These are phyloP conservation scores for Zaprionus africanus DNA, from an alignment of 1,140 invertebrate species.

Conservation along the genomic window DNA sequence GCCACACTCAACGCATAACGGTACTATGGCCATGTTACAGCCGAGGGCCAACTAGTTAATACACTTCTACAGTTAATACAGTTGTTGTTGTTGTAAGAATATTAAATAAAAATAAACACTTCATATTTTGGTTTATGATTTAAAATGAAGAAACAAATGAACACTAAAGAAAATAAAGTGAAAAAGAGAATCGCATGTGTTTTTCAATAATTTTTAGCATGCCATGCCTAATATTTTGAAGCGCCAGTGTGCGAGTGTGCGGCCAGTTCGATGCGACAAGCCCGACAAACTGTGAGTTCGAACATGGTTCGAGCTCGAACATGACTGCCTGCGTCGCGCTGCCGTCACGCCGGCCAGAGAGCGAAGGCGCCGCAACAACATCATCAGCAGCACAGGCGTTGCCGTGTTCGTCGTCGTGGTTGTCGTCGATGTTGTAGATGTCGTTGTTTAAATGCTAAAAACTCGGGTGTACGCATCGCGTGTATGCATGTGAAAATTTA, in stretches of 20 bases:
- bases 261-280: neutral
- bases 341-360: slow-evolving; percentile 2
- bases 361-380: slow-evolving; percentile 29
- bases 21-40: neutral
- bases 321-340: neutral
- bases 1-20: neutral
- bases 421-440: slow-evolving; percentile 47
- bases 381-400: slow-evolving; percentile 28
- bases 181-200: no score
- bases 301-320: slow-evolving; percentile 10
- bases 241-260: slow-evolving; percentile 14
- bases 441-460: slow-evolving; percentile 71
- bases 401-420: slow-evolving; percentile 51
- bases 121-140: no score
- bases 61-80: neutral
- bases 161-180: neutral
- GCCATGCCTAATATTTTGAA: slow-evolving; percentile 29
- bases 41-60: no score
- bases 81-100: neutral
- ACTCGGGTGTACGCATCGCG: slow-evolving; percentile 72
- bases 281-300: neutral
- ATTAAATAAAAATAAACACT: neutral
- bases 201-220: neutral
- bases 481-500: slow-evolving; percentile 76
- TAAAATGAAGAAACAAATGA: neutral